These are phyloP conservation scores for Andricus grossulariae DNA, from an alignment of 1,140 invertebrate species.

Conservation along the genomic window DNA sequence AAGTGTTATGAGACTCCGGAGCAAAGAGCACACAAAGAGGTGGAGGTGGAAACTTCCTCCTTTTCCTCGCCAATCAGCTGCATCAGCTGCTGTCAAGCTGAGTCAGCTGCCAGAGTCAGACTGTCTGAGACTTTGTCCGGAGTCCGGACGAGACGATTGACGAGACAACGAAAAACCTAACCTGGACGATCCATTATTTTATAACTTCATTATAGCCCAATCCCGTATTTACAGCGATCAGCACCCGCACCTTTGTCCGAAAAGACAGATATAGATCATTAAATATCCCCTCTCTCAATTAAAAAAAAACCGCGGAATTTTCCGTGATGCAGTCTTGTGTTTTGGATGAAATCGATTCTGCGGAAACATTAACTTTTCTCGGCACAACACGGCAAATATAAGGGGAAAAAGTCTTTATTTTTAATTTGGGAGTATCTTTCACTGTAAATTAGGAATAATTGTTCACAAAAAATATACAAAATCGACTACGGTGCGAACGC, in stretches of 20 bases:
- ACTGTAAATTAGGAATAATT: too few relatives aligned
- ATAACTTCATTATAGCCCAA: not conserved
- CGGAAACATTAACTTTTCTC: too few relatives aligned
- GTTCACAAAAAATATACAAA: too few relatives aligned
- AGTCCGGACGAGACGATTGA: not conserved
- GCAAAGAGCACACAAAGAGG: constrained; percentile 18
- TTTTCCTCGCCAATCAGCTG: not conserved
- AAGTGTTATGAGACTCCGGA: constrained; percentile 21
- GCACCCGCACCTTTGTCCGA: not conserved
- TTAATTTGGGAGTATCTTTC: too few relatives aligned
- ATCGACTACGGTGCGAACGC: too few relatives aligned
- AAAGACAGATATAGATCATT: too few relatives aligned
- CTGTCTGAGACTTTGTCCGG: not conserved
- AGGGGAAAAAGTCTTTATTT: too few relatives aligned
- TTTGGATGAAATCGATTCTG: too few relatives aligned
- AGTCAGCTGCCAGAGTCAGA: not conserved
- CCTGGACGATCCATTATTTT: constrained; percentile 7
- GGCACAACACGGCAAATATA: too few relatives aligned
- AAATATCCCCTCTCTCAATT: too few relatives aligned
- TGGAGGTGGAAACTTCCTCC: constrained; percentile 11
- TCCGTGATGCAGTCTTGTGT: too few relatives aligned
- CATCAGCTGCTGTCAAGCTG: constrained; percentile 1
- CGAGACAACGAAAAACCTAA: constrained; percentile 5
- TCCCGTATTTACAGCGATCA: not conserved
- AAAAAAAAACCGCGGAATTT: too few relatives aligned